Conservation (phyloP, 2,113 vertebrate genomes). For the Dipodomys merriami region DNA sequence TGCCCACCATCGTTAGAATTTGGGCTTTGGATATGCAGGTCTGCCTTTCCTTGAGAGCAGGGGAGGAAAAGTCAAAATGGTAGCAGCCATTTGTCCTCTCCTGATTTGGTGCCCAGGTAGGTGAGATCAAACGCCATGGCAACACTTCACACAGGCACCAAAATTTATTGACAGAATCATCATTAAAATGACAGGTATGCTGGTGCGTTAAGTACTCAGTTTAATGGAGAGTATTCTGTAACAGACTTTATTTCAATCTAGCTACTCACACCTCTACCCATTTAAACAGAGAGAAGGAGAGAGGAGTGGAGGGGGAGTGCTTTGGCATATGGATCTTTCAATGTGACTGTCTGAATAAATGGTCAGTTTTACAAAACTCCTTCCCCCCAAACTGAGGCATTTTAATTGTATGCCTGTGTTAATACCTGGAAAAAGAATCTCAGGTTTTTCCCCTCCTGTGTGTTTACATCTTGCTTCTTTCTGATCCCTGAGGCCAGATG, state of each 20-base stretch:
- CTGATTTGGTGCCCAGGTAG: not conserved
- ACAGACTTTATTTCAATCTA: not conserved
- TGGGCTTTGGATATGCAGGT: not conserved
- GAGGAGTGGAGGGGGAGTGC: too few relatives aligned
- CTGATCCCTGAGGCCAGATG: not conserved
- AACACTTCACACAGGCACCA: conserved; percentile 33
- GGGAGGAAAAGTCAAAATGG: not conserved
- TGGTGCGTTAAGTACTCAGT: conserved; percentile 63
- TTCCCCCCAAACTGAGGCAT: too few relatives aligned
- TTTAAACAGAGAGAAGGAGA: not conserved
- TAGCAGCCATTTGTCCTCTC: not conserved
- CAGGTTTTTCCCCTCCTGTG: not conserved
- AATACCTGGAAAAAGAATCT: too few relatives aligned
- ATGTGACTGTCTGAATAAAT: not conserved
- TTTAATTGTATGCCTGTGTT: too few relatives aligned
- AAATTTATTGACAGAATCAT: conserved; percentile 51
- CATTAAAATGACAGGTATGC: conserved; percentile 66
- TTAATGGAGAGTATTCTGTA: conserved; percentile 56
- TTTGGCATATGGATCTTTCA: conserved; percentile 5
- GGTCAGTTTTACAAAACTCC: not conserved
- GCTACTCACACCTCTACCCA: not conserved
- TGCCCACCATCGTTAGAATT: not conserved
- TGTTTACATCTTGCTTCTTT: not conserved
- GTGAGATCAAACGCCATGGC: not conserved
- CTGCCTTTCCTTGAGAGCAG: not conserved